phyloP scores from a whole-genome alignment of 2,113 vertebrate genomes.

The Oncorhynchus mykiss region DNA sequence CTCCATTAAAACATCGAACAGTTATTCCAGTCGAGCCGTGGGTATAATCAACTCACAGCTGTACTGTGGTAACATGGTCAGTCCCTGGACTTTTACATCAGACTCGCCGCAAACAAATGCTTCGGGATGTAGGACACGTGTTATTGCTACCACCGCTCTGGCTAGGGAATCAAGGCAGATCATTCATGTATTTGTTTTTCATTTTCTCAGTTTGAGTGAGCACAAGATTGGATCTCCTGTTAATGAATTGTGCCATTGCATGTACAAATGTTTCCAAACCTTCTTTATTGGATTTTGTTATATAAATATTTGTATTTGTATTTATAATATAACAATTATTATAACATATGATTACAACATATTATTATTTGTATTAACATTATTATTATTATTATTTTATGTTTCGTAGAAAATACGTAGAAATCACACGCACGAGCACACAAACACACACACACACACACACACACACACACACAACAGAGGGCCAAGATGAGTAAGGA shows the following conservation, averaged over 20 bases:
- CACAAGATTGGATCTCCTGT: not conserved
- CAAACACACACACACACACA: slow-evolving; percentile 17
- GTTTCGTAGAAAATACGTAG: too few relatives aligned
- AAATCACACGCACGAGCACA: not conserved
- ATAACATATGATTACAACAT: too few relatives aligned
- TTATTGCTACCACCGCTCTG: not conserved
- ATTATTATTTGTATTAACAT: not conserved
- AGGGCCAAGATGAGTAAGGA: slow-evolving; percentile 11
- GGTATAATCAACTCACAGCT: not conserved
- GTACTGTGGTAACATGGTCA: too few relatives aligned
- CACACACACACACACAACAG: slow-evolving; percentile 45
- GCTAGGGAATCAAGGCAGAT: not conserved
- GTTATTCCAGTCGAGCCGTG: not conserved
- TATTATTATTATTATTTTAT: not conserved
- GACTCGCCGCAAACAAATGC: not conserved
- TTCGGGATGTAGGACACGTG: not conserved
- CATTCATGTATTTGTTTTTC: not conserved
- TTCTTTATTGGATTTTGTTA: too few relatives aligned
- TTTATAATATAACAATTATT: too few relatives aligned
- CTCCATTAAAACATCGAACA: not conserved
- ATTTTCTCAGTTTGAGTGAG: not conserved
- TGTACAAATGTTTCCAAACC: too few relatives aligned
- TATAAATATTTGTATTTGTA: too few relatives aligned
- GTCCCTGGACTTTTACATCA: not conserved
- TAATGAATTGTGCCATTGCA: not conserved